phyloP scores from a whole-genome alignment of 2,797 vertebrate species.

The Telmatherina bonti region DNA sequence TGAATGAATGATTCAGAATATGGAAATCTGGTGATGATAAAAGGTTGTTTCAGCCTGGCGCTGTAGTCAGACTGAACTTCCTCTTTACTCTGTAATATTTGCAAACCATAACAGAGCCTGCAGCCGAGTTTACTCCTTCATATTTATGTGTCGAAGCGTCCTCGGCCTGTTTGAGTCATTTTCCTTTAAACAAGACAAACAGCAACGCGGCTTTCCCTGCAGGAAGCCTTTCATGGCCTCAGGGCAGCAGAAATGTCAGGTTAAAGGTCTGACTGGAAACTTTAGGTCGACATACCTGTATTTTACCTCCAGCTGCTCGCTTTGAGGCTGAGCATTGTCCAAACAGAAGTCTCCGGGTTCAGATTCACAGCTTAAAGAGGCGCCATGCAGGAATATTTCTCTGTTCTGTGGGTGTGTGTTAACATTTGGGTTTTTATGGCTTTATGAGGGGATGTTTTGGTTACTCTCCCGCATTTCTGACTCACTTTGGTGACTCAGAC shows the following conservation, averaged over 20 bases:
- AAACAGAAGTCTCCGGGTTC: slow-evolving; percentile 6
- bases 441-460: not conserved
- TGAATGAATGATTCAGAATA: too few relatives aligned
- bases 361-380: too few relatives aligned
- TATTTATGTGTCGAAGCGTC: not conserved
- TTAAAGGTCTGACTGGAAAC: not conserved
- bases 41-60: not conserved
- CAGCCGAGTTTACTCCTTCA: not conserved
- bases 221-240: not conserved
- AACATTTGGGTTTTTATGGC: not conserved
- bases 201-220: too few relatives aligned
- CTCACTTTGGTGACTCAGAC: not conserved
- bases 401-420: not conserved
- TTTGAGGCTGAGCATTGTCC: slow-evolving; percentile 6
- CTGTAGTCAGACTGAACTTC: slow-evolving; percentile 11
- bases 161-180: not conserved
- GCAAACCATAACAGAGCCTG: slow-evolving; percentile 33
- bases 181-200: too few relatives aligned
- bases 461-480: not conserved
- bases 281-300: slow-evolving; percentile 3
- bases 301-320: slow-evolving; percentile 15
- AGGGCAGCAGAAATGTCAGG: slow-evolving; percentile 3
- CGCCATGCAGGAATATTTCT: too few relatives aligned
- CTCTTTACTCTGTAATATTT: slow-evolving; percentile 32
- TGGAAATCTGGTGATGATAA: not conserved